Conservation (phyloP, 2,113 vertebrate species). For the Heptranchias perlo region DNA sequence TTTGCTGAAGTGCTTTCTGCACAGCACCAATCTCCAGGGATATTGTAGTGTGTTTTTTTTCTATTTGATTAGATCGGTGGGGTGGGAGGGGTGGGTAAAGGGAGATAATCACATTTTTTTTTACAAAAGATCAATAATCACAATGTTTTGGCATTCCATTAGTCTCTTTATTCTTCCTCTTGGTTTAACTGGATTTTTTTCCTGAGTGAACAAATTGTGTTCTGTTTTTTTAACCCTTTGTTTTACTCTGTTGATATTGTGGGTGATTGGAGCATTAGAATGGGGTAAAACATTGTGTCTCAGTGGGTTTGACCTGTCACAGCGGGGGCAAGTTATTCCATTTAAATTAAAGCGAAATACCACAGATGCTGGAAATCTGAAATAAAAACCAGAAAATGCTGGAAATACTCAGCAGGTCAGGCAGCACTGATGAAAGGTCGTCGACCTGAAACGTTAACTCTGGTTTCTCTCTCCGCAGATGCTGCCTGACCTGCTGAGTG, state of each 20-base stretch:
- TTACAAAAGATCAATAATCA: neutral
- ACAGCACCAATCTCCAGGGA: neutral
- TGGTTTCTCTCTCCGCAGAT: neutral
- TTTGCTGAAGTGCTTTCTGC: neutral
- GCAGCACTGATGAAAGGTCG: neutral
- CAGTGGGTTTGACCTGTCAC: too few species aligned
- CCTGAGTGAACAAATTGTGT: neutral
- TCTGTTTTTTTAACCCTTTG: neutral
- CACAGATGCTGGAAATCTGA: neutral
- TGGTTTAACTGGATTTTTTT: conserved; percentile 1
- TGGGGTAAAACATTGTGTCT: too few species aligned
- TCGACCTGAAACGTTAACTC: neutral
- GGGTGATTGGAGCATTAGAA: too few species aligned
- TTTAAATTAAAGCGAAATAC: too few species aligned
- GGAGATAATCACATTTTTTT: conserved; percentile 5
- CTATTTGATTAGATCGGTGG: neutral
- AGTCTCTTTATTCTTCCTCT: neutral
- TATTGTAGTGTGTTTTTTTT: neutral
- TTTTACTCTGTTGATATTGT: neutral
- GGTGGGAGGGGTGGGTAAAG: too few species aligned
- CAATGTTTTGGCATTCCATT: neutral
- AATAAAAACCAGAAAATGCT: neutral
- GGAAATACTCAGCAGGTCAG: neutral
- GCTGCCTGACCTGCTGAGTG: neutral
- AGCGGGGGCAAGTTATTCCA: too few species aligned